A percentile compares a stretch with the other conserved stretches of the same genome.
Conservation (phyloP, 2,888 invertebrate species). For the Leptopterna dolabrata region DNA sequence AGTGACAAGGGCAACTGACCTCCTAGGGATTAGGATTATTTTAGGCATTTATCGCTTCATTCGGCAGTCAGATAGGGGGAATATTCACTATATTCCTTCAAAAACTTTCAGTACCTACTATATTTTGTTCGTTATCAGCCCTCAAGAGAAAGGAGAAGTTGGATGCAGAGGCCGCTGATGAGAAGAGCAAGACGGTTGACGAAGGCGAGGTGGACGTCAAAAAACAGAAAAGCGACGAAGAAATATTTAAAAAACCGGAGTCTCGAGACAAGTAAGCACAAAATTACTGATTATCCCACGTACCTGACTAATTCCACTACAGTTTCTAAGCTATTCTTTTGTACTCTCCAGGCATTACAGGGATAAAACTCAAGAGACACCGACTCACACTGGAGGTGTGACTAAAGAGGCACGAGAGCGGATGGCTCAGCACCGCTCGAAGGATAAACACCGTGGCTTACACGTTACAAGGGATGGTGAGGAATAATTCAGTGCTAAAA, state of each 20-base stretch:
- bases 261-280: neutral
- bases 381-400: slow-evolving; percentile 93
- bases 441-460: slow-evolving; percentile 76
- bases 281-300: neutral
- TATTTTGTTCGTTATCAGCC: slow-evolving; percentile 60
- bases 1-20: too few relatives aligned
- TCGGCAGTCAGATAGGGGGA: too few relatives aligned
- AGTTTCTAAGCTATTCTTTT: too few relatives aligned
- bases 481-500: slow-evolving; percentile 65
- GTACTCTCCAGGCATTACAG: slow-evolving; percentile 79
- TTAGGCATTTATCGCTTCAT: too few relatives aligned
- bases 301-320: neutral
- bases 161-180: slow-evolving; percentile 63
- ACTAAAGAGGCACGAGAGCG: slow-evolving; percentile 75
- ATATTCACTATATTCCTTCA: neutral
- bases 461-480: slow-evolving; percentile 76
- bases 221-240: slow-evolving; percentile 56
- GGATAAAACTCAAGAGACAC: slow-evolving; percentile 86
- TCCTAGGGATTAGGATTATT: too few relatives aligned
- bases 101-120: too few relatives aligned
- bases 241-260: slow-evolving; percentile 54
- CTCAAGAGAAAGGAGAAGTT: slow-evolving; percentile 65
- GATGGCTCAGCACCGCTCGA: slow-evolving; percentile 64
- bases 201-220: slow-evolving; percentile 66
- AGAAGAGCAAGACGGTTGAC: slow-evolving; percentile 66